phyloP scores from a whole-genome alignment of 2,113 vertebrate species.

The Equus przewalskii region DNA sequence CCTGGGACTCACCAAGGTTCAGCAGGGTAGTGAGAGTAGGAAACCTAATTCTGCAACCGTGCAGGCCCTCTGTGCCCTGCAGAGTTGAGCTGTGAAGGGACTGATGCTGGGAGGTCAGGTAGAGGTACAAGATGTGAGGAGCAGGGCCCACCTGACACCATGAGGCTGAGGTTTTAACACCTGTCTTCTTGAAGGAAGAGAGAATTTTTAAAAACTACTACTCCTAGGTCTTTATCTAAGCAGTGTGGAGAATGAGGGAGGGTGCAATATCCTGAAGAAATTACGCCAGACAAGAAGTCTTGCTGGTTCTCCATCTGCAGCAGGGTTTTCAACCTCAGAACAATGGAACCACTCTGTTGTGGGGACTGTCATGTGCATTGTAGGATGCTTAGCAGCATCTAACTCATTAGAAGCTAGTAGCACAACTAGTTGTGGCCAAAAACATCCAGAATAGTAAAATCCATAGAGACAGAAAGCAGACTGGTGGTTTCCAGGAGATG shows the following conservation, averaged over 20 bases:
- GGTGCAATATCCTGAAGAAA: neutral
- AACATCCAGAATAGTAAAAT: neutral
- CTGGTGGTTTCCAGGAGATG: neutral
- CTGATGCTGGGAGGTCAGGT: neutral
- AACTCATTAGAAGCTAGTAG: no score
- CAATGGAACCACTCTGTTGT: neutral
- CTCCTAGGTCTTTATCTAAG: neutral
- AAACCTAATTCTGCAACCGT: no score
- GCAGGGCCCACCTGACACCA: neutral
- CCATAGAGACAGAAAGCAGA: neutral
- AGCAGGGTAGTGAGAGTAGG: neutral
- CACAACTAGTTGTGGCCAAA: neutral
- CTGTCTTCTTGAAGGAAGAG: neutral
- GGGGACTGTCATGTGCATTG: fast-evolving
- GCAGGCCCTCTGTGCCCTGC: neutral
- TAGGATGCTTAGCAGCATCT: neutral
- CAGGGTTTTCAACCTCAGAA: neutral
- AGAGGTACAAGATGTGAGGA: no score
- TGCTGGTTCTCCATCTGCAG: fast-evolving
- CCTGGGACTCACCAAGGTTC: neutral
- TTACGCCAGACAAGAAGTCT: neutral
- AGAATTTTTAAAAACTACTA: neutral
- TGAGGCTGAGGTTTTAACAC: neutral
- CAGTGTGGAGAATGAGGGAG: fast-evolving
- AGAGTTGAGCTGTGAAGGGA: neutral